Evolutionary conservation across 1,140 invertebrate species (phyloP), one percentile per base, ranked within the genome.

Genomic region (Neuroterus valhalla): DNA sequence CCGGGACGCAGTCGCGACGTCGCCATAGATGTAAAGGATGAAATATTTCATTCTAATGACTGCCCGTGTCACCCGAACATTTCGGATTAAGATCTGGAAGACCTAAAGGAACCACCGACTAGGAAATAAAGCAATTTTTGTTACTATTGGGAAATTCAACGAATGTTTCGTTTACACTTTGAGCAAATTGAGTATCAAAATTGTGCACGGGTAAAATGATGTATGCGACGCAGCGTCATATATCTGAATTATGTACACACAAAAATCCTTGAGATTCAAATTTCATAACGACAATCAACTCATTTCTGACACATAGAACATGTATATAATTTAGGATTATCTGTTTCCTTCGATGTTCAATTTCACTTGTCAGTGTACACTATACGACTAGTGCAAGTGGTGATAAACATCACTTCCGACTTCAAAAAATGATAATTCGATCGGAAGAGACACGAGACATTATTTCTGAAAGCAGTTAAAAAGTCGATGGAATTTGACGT

Each of bases 181-280:
- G 55, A 62, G 55, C 55, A 62, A 62, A 62, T 62, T 62, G 55
- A 62, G 55, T 62, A 62, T 62, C 55, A 62, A 62, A 62, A 62
- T 62, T 62, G 55, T 62, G 55, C 55, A 62, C 55, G 55, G 55
- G 31, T 31, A 62, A n/a, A 62, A 62, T 62, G 55, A 62, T 15
- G 12, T 38, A 38, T 31, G 46, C 46, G 46, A 48, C 46, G 17
- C 17, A 62, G 55, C 6, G 55, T 62, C 15, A 3, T n/a, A 23
- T 55, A 11, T 62, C 26, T 62, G 52, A 62, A 62, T 62, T 26
- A 62, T 62, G 14, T 62, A 62, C 55, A 62, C 26, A 62, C 26
- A 62, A 31, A 62, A 62, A 62, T 62, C n/a, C 15, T 62, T 62
- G 17, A 62, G 26, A 62, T 62, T 21, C 52, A 62, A 62, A 17